Percentiles rank a stretch among this genome's conserved stretches.
Conservation (phyloP, 2,797 vertebrate genomes). For the Urosaurus nigricauda region DNA sequence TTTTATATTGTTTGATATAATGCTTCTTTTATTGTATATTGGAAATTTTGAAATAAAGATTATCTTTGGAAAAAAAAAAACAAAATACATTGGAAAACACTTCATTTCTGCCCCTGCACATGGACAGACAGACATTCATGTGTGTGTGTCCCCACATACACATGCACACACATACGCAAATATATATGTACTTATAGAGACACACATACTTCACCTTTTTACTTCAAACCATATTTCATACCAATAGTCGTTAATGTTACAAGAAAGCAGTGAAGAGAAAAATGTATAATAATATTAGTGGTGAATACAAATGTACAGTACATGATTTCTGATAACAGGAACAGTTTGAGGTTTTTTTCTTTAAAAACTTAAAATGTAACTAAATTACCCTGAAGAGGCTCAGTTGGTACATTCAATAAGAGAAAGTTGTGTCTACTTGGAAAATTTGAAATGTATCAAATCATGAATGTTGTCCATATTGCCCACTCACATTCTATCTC, state of each 20-base stretch:
- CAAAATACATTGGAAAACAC: slow-evolving; percentile 67
- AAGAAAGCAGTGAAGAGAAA: slow-evolving; percentile 50
- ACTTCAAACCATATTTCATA: slow-evolving; percentile 65
- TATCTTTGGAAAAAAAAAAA: too few species aligned
- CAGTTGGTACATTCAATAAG: background rate
- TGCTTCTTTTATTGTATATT: too few species aligned
- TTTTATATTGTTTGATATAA: too few species aligned
- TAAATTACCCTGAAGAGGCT: slow-evolving; percentile 36
- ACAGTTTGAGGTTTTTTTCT: background rate
- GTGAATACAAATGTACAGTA: background rate
- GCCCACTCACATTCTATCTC: background rate
- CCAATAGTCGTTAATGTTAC: slow-evolving; percentile 64
- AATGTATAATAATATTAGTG: slow-evolving; percentile 13
- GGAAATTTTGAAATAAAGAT: too few species aligned
- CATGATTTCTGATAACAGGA: background rate
- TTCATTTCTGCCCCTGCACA: slow-evolving; percentile 53
- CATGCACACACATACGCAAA: too few species aligned
- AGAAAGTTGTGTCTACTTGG: background rate
- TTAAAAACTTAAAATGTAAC: slow-evolving; percentile 45
- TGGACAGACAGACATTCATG: too few species aligned
- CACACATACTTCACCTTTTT: slow-evolving; percentile 46
- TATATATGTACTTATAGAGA: too few species aligned
- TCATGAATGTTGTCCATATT: background rate
- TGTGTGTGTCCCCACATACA: too few species aligned
- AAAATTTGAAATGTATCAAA: background rate